A percentile compares a stretch with the other conserved stretches of the same genome.
phyloP scores from a whole-genome alignment of 2,888 invertebrate species.

The Lomographa bimaculata region DNA sequence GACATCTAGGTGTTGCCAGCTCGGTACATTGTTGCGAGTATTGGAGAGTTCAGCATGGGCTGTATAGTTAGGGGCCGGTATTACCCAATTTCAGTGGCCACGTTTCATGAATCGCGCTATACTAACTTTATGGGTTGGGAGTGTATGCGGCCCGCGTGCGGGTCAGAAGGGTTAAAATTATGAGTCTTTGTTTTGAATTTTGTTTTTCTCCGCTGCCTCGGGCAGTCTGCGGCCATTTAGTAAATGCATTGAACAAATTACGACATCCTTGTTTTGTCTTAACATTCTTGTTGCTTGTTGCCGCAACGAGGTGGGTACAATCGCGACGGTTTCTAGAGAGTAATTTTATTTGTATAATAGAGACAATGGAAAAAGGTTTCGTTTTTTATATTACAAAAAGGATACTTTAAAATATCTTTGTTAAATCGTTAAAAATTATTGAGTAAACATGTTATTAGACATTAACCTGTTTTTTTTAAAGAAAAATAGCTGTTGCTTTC shows the following conservation, averaged over 20 bases:
- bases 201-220: slow-evolving; percentile 57
- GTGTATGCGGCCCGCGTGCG: slow-evolving; percentile 52
- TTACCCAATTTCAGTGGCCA: slow-evolving; percentile 35
- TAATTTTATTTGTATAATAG: no score
- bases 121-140: slow-evolving; percentile 44
- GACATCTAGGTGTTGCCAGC: slow-evolving; percentile 64
- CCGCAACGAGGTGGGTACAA: slow-evolving; percentile 20
- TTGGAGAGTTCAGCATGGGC: slow-evolving; percentile 33
- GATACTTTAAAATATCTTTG: no score
- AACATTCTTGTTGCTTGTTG: slow-evolving; percentile 29
- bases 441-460: no score
- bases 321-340: no score
- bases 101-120: slow-evolving; percentile 45
- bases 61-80: slow-evolving; percentile 23
- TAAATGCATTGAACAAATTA: slow-evolving; percentile 44
- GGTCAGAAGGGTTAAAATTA: slow-evolving; percentile 67
- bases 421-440: no score
- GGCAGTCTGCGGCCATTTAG: slow-evolving; percentile 54
- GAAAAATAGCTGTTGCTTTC: no score
- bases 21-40: slow-evolving; percentile 36
- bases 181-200: slow-evolving; percentile 68
- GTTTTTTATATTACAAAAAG: no score
- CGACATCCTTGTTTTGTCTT: slow-evolving; percentile 55
- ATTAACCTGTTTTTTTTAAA: no score
- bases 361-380: no score